Base-by-base conservation (phyloP, 2,888 invertebrate genomes). In the Clanis bilineata region DNA sequence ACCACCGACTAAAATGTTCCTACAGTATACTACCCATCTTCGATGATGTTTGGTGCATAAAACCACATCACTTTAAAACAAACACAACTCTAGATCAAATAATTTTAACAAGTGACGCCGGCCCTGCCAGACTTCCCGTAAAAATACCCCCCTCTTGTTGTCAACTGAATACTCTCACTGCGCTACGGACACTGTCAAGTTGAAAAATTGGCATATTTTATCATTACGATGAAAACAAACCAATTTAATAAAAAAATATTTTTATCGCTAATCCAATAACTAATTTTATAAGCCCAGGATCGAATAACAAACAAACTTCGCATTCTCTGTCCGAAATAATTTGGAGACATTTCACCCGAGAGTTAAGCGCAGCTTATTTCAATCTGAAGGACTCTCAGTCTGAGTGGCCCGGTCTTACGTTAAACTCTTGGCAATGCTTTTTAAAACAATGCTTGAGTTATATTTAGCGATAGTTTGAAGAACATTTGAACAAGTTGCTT, bases 371-470 rank as follows among this genome's bases (percentile, higher is more conserved):
- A 28, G 28, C 28, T 51, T 51, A 51, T 51, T 51, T 15, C 47
- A 28, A 51, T 28, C 47, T 51, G n/a, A 18, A 51, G 28, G 47
- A 28, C 47, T 15, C 47, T 28, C 9, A 25, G 47, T 28, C 28
- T 28, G 47, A 51, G 47, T 28, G 28, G 28, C 47, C 23, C 28
- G 10, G 47, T 28, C 25, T 47, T 25, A 28, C 15, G 28, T 51
- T 51, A 51, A 51, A 51, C 28, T 51, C 47, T 51, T 51, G 47
- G 47, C 28, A 28, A 28, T 18, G 28, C 10, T 28, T 51, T 51
- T 51, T 28, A 28, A 25, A 51, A 51, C 47, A 51, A 28, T 28
- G 47, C 18, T 51, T 28, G 15, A 15, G 47, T 15, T 28, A 28
- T 51, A 51, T 18, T 23, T 7, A 15, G 47, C 2, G 47, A 25